Conservation (phyloP, 2,888 invertebrate species). For the Stenolophus ochropezus region DNA sequence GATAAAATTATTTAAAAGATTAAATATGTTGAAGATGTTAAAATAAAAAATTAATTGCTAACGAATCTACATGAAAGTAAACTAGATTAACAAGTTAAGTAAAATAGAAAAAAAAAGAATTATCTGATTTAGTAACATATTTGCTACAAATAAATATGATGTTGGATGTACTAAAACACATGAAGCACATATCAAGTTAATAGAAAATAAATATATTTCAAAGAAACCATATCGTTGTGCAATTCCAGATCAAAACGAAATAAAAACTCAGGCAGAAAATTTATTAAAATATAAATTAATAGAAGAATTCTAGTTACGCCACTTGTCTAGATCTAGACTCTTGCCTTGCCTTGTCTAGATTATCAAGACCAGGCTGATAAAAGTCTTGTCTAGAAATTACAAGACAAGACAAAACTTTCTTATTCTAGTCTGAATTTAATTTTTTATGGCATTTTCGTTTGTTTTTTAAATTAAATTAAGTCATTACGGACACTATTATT, state of each 20-base stretch:
- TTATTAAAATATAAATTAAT: slow-evolving; percentile 44
- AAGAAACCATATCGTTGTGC: slow-evolving; percentile 30
- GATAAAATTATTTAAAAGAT: neutral
- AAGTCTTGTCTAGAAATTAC: too few species aligned
- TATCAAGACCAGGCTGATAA: too few species aligned
- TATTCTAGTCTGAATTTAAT: too few species aligned
- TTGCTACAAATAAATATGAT: neutral
- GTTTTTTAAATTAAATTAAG: too few species aligned
- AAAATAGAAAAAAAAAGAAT: neutral
- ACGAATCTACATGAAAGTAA: neutral
- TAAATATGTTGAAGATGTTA: neutral
- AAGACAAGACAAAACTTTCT: too few species aligned
- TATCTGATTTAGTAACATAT: neutral
- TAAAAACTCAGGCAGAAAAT: slow-evolving; percentile 58
- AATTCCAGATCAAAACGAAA: slow-evolving; percentile 57
- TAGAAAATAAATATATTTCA: slow-evolving; percentile 60
- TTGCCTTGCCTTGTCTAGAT: too few species aligned
- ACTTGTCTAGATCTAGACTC: too few species aligned
- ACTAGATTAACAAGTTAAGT: neutral
- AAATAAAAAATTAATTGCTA: neutral
- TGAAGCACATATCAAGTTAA: neutral
- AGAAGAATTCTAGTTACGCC: slow-evolving; percentile 48
- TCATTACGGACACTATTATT: too few species aligned
- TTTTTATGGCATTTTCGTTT: too few species aligned
- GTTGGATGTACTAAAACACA: neutral